These are phyloP conservation scores for Edolisoma coerulescens DNA, from an alignment of 2,113 vertebrate genomes.

Conservation along the genomic window DNA sequence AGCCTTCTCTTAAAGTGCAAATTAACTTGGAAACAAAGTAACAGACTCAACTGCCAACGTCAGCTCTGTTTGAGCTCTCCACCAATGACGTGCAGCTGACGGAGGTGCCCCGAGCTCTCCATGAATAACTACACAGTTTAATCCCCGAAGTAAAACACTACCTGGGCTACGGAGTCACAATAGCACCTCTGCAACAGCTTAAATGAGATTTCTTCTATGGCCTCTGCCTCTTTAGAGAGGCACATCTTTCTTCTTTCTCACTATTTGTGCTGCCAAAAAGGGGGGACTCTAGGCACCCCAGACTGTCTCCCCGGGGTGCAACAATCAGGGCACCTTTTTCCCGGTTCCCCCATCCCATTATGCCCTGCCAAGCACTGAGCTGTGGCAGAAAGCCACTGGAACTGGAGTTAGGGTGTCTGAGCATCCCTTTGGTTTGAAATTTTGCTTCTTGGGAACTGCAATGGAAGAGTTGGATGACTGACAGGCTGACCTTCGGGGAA, in stretches of 20 bases:
- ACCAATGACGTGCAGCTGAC: accelerated
- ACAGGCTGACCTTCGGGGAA: background rate
- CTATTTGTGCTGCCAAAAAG: background rate
- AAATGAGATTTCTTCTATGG: background rate
- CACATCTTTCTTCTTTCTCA: background rate
- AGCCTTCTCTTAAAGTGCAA: background rate
- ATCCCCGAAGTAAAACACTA: background rate
- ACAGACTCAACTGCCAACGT: background rate
- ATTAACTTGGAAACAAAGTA: background rate
- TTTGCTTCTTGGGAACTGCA: background rate
- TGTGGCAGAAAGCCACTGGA: background rate
- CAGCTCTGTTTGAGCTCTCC: background rate
- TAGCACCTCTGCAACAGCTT: background rate
- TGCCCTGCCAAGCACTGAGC: background rate
- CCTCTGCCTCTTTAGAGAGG: background rate
- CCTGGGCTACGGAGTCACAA: accelerated
- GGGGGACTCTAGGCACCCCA: accelerated
- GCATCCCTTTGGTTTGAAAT: background rate
- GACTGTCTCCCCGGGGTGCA: background rate
- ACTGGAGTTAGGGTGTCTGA: background rate
- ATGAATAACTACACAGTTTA: background rate
- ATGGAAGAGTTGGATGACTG: background rate
- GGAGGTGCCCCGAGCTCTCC: accelerated
- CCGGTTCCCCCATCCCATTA: accelerated
- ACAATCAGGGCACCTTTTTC: background rate